Evolutionary conservation across 2,888 invertebrate species (phyloP), one percentile per base, ranked within the genome.

Genomic region (Brachylomia viminalis): DNA sequence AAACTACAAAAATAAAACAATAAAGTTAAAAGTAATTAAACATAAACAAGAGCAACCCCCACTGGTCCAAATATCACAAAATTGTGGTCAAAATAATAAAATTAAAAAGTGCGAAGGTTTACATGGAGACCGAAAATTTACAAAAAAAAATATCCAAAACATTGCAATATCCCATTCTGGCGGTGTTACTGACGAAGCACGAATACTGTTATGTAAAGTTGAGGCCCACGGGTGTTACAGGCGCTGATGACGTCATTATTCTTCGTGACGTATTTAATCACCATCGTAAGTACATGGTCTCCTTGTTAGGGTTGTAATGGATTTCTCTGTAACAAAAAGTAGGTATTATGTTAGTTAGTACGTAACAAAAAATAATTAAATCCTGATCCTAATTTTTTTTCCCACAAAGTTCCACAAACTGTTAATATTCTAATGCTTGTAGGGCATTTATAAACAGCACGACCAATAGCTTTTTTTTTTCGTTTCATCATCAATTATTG

Each of bases 121-220:
- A 83, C 80, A 71, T 80, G 84, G 75, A 83, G 82, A 76, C 84
- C 84, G 79, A 88, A 75, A 88, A 86, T 77, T 88, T 75, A 75
- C 66, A 75, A 83, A 83, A 78, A 68, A 79, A 74, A 65, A 65
- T 80, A 86, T 87, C 87, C 87, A 86, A 87, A 87, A 85, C 86
- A 95, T 95, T 95, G 94, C 95, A 94, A 91, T 92, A 90, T 91
- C 94, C 95, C 95, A 95, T 95, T 95, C 95, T 94, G 94, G 95
- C 93, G 93, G 95, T 92, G 92, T 94, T 92, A 93, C 94, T 93
- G 95, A 93, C 90, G 94, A 95, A 95, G 95, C 94, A 94, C 94
- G 94, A 96, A 96, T 96, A 95, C 95, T 96, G 95, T 94, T 95
- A 92, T 90, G 94, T 95, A 94, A 93, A 90, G 89, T 86, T 86